Evolutionary conservation across 2,888 invertebrate genomes (phyloP).

Genomic region (Dioctria rufipes): DNA sequence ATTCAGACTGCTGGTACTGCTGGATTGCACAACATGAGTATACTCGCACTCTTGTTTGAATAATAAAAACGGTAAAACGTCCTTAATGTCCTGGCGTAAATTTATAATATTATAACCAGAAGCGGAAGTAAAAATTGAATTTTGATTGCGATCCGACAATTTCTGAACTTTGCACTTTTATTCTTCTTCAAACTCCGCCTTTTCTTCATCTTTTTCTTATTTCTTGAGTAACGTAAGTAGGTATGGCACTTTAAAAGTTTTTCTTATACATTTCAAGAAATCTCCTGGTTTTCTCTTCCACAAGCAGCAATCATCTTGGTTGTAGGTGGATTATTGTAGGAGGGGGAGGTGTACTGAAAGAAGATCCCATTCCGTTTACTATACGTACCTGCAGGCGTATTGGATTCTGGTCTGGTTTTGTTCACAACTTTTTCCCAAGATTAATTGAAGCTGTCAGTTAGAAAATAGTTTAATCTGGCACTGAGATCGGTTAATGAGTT

Average conservation of each 20-base stretch:
- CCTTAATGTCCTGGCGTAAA: conserved; percentile 15
- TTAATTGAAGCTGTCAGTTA: conserved; percentile 52
- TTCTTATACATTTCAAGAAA: background rate
- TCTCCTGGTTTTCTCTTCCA: conserved; percentile 15
- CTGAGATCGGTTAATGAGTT: conserved; percentile 51
- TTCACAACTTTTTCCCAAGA: conserved; percentile 37
- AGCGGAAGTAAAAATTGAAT: conserved; percentile 45
- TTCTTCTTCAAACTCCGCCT: background rate
- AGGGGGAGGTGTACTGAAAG: background rate
- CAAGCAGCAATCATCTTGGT: conserved; percentile 42
- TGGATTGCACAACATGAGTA: background rate
- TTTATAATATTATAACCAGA: conserved; percentile 16
- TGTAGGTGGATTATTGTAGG: background rate
- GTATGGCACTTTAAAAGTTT: conserved; percentile 45
- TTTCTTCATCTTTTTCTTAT: background rate
- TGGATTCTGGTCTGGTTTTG: background rate
- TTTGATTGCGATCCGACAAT: conserved; percentile 49
- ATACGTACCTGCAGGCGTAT: background rate
- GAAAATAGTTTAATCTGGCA: conserved; percentile 51
- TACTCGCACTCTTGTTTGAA: background rate
- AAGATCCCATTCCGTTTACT: conserved; percentile 1
- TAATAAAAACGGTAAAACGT: conserved; percentile 28
- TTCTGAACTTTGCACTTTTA: conserved; percentile 29
- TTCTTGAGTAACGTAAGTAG: background rate
- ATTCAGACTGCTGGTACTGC: background rate